Evolutionary conservation across 2,113 vertebrate genomes (phyloP).

Genomic region (Pseudopodoces humilis): DNA sequence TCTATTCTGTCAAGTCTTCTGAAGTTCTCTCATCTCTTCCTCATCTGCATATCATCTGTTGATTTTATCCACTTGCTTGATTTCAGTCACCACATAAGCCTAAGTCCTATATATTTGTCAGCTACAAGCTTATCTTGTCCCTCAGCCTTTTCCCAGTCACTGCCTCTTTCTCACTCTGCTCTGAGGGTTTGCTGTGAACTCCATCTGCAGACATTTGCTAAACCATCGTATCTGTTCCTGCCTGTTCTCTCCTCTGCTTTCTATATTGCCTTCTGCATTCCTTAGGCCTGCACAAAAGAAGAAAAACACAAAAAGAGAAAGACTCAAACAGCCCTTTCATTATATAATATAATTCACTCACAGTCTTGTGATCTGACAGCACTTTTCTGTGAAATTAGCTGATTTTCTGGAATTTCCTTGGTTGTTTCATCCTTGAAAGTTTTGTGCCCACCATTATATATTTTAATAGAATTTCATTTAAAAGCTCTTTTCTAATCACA

Average conservation of each 20-base stretch:
- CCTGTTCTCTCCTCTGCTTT: not conserved
- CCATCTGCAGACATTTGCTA: not conserved
- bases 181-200: not conserved
- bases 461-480: not conserved
- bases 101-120: not conserved
- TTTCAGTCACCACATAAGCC: not conserved
- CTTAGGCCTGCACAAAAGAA: not conserved
- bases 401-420: not conserved
- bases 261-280: not conserved
- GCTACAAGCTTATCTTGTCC: not conserved
- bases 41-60: not conserved
- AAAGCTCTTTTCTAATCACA: constrained; percentile 19
- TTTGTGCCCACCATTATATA: not conserved
- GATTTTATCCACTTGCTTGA: not conserved
- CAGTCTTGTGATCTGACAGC: not conserved
- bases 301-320: not conserved
- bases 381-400: not conserved
- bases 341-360: not conserved
- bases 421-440: not conserved
- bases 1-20: not conserved
- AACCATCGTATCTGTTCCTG: not conserved
- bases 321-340: not conserved
- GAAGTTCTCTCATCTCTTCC: not conserved
- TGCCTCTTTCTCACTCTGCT: not conserved
- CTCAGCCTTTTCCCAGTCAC: not conserved